Conservation (phyloP, 2,797 vertebrate genomes). For the Percopsis omiscomaycus region DNA sequence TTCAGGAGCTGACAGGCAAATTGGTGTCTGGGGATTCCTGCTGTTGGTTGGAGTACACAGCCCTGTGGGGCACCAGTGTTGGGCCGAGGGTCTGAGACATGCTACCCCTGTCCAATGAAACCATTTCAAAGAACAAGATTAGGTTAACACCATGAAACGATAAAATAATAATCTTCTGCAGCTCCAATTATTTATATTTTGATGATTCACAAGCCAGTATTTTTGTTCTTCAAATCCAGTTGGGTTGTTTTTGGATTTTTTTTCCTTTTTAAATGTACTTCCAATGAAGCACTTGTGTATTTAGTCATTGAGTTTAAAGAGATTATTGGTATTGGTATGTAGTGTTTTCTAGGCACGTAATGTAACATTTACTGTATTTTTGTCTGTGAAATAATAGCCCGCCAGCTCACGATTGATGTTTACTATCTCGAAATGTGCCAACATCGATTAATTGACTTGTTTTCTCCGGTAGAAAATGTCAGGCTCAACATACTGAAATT, state of each 20-base stretch:
- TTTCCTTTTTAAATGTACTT: background rate
- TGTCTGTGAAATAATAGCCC: background rate
- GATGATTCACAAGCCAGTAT: no score
- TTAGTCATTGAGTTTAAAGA: background rate
- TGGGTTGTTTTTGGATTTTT: background rate
- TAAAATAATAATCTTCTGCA: no score
- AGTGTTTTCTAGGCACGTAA: background rate
- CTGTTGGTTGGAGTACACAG: no score
- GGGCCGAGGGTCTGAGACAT: no score
- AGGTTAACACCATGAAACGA: no score
- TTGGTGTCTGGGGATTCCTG: no score
- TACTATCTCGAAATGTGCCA: background rate
- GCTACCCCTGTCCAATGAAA: no score
- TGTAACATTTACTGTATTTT: conserved; percentile 1
- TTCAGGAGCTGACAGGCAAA: no score
- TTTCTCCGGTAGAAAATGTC: conserved; percentile 9
- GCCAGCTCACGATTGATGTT: background rate
- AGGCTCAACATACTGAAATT: background rate
- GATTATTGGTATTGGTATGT: background rate
- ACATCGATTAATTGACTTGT: background rate
- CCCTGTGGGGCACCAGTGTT: no score
- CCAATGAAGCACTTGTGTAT: background rate
- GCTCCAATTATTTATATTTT: no score
- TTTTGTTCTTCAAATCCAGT: background rate
- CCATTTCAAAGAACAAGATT: no score